Base-by-base conservation (phyloP, 2,113 vertebrate genomes). In the Nycticorax nycticorax region DNA sequence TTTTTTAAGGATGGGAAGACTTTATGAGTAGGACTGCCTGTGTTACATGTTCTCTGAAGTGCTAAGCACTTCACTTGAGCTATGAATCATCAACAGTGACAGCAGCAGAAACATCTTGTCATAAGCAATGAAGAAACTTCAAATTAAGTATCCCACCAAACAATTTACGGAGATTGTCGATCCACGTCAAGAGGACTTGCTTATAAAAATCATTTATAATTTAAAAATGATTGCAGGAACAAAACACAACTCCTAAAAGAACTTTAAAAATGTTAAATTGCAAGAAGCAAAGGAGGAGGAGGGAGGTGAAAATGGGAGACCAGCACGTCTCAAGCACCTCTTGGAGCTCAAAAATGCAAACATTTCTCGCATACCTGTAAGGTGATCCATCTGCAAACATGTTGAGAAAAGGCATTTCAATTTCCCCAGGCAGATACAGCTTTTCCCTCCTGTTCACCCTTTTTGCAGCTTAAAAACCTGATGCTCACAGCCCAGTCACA, bases 31-130 rank as follows among this genome's bases (percentile, higher is more conserved):
- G 80, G 71, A 72, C 50, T 88, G 89, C 62, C 87, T 66, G 39
- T 2, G 2, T 76, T 95, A 79, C 26, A 10, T 50, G 66, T 89
- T 92, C 95, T 92, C 86, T 89, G 84, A 93, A 91, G 86, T 79
- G 63, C 86, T 93, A 92, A 92, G 69, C 92, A 69, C 81, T 97
- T 95, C 92, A 92, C 57, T 95, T 63, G 89, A 95, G 81, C 66
- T 89, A 95, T 95, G 96, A 97, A 89, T 94, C 94, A 95, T 96
- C 91, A 94, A 57, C 89, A 94, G 37, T 55, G 92, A 94, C 95
- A 97, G 94, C 30, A 94, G 75, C 87, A 97, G 96, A 96, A 97
- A 95, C 81, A 96, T 87, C 97, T 88, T 96, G 91, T 96, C 93
- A 96, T 71, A 89, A 94, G 91, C 94, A 96, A 95, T 88, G 81